Conservation (phyloP, 1,140 invertebrate genomes). For the Spodoptera frugiperda region DNA sequence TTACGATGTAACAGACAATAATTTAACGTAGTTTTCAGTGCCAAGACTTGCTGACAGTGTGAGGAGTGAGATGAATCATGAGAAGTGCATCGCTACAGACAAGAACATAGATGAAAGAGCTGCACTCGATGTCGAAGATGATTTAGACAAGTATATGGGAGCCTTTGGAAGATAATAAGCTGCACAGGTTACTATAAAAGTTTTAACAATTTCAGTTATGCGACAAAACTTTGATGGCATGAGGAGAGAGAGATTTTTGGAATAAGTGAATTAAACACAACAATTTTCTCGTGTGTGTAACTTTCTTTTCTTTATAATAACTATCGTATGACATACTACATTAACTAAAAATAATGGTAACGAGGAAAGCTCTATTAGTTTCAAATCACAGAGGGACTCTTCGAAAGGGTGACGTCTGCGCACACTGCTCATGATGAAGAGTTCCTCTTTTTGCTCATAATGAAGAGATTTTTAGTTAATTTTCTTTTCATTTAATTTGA, state of each 20-base stretch:
- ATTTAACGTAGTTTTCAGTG: slow-evolving; percentile 21
- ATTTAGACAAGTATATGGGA: slow-evolving; percentile 64
- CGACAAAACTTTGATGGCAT: slow-evolving; percentile 62
- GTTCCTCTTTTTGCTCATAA: too few species aligned
- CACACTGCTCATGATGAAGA: too few species aligned
- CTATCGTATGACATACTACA: too few species aligned
- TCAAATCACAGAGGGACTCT: too few species aligned
- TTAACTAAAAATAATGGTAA: too few species aligned
- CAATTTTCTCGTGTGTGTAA: too few species aligned
- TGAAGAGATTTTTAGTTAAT: too few species aligned
- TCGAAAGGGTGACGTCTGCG: too few species aligned
- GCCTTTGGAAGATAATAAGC: slow-evolving; percentile 62
- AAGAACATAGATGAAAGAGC: slow-evolving; percentile 37
- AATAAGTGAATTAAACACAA: too few species aligned
- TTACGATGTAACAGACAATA: slow-evolving; percentile 20
- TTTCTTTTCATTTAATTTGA: too few species aligned
- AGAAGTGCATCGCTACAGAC: background rate
- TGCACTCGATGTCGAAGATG: slow-evolving; percentile 50
- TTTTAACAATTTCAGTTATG: slow-evolving; percentile 56
- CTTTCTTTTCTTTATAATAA: too few species aligned
- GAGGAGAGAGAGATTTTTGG: background rate
- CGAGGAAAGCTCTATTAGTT: too few species aligned
- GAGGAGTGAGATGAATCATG: background rate
- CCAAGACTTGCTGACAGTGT: slow-evolving; percentile 9
- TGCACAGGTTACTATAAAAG: slow-evolving; percentile 36